Conservation (phyloP, 2,888 invertebrate genomes). For the Heteropelma amictum region DNA sequence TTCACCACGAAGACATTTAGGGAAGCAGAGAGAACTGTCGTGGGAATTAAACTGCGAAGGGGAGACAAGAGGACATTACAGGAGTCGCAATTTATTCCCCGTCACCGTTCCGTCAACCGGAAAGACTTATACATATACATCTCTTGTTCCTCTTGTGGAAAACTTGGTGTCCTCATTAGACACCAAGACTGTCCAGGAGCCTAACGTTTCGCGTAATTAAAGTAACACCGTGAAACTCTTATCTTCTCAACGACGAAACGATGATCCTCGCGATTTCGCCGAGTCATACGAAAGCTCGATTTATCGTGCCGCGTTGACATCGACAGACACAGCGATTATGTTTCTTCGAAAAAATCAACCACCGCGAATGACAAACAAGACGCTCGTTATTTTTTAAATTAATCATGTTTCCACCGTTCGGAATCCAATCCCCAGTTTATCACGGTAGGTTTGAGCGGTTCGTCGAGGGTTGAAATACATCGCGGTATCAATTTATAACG, state of each 20-base stretch:
- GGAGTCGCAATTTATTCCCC: slow-evolving; percentile 7
- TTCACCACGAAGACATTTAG: background rate
- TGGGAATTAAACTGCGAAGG: background rate
- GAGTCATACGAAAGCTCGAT: background rate
- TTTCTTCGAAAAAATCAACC: no score
- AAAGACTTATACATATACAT: no score
- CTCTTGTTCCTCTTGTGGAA: background rate
- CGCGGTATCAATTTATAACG: no score
- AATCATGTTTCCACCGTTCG: no score
- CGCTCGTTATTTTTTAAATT: no score
- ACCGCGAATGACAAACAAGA: no score
- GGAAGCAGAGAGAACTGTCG: background rate
- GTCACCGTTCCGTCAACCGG: background rate
- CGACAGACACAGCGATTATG: background rate
- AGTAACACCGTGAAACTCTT: slow-evolving; percentile 9
- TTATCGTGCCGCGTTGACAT: background rate
- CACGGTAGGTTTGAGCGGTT: no score
- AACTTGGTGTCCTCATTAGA: slow-evolving; percentile 12
- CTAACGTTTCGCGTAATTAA: slow-evolving; percentile 27
- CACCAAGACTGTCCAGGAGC: slow-evolving; percentile 6
- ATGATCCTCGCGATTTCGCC: background rate
- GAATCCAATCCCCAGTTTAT: no score
- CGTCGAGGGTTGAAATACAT: no score
- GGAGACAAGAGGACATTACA: background rate
- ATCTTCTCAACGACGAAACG: background rate